These are phyloP conservation scores for Coregonus ussuriensis DNA, from an alignment of 2,797 vertebrate species.

Conservation along the genomic window DNA sequence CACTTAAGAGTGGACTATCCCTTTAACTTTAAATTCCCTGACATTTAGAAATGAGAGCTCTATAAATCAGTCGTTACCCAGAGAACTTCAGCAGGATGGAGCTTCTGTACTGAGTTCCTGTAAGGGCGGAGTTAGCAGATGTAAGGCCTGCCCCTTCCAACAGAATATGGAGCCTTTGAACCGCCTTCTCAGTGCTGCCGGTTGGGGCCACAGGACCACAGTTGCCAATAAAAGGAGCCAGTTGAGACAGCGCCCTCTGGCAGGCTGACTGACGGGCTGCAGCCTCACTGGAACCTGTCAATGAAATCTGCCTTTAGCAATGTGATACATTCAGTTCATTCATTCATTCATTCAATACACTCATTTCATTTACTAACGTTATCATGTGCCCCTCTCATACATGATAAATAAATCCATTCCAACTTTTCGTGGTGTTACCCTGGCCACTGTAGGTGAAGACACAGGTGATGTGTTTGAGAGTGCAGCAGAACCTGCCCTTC, in stretches of 20 bases:
- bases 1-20: no score
- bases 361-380: neutral
- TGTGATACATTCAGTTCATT: neutral
- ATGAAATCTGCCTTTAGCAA: neutral
- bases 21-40: neutral
- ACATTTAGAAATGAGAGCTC: neutral
- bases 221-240: conserved; percentile 37
- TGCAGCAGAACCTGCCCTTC: conserved; percentile 18
- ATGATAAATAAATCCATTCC: neutral
- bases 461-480: conserved; percentile 21
- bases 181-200: neutral
- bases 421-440: neutral
- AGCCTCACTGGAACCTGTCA: conserved; percentile 38
- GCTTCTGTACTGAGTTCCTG: conserved; percentile 8
- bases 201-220: neutral
- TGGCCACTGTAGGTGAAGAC: conserved; percentile 6
- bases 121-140: conserved; percentile 6
- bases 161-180: conserved; percentile 36
- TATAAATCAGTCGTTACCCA: conserved; percentile 1
- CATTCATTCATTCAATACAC: neutral
- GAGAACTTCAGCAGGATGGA: conserved; percentile 31
- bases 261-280: conserved; percentile 26
- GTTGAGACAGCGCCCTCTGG: conserved; percentile 20
- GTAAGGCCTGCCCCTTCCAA: conserved; percentile 28
- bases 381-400: neutral